phyloP scores from a whole-genome alignment of 1,140 invertebrate genomes.

The Steinernema feltiae region DNA sequence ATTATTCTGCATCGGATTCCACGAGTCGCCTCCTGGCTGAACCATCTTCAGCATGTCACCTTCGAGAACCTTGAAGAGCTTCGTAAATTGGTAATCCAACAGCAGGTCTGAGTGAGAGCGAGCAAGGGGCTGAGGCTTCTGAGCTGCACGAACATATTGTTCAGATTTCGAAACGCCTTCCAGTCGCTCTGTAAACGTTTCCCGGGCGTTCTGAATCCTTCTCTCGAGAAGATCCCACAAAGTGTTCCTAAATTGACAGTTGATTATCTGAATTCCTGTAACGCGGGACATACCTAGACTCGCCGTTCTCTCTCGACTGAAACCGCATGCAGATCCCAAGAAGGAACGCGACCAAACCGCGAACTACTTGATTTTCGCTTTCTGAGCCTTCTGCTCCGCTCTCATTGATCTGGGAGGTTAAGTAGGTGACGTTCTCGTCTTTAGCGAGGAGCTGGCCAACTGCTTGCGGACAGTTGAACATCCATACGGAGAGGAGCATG shows the following conservation, averaged over 20 bases:
- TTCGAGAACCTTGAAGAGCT: slow-evolving; percentile 60
- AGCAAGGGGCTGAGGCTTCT: slow-evolving; percentile 79
- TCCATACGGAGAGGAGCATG: slow-evolving; percentile 83
- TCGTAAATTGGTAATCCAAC: slow-evolving; percentile 81
- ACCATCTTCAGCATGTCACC: slow-evolving; percentile 57
- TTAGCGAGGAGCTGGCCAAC: slow-evolving; percentile 77
- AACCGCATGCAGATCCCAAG: slow-evolving; percentile 59
- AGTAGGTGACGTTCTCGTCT: slow-evolving; percentile 75
- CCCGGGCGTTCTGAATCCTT: slow-evolving; percentile 81
- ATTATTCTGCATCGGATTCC: slow-evolving; percentile 43
- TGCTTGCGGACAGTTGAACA: slow-evolving; percentile 74
- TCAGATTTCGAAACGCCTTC: slow-evolving; percentile 79
- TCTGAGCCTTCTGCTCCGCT: slow-evolving; percentile 59
- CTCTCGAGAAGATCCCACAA: slow-evolving; percentile 79
- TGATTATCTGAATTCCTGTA: not conserved
- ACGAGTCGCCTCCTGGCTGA: slow-evolving; percentile 35
- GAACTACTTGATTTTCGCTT: slow-evolving; percentile 77
- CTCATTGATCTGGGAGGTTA: slow-evolving; percentile 59
- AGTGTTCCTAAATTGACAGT: slow-evolving; percentile 64
- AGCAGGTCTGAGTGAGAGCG: slow-evolving; percentile 73
- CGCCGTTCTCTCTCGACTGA: not conserved
- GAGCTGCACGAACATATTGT: slow-evolving; percentile 79
- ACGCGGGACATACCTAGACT: not conserved
- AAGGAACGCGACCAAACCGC: slow-evolving; percentile 86
- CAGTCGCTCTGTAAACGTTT: slow-evolving; percentile 79